Evolutionary conservation across 1,140 invertebrate genomes (phyloP), one percentile per base, ranked within the genome.

Genomic region (Drosophila athabasca): DNA sequence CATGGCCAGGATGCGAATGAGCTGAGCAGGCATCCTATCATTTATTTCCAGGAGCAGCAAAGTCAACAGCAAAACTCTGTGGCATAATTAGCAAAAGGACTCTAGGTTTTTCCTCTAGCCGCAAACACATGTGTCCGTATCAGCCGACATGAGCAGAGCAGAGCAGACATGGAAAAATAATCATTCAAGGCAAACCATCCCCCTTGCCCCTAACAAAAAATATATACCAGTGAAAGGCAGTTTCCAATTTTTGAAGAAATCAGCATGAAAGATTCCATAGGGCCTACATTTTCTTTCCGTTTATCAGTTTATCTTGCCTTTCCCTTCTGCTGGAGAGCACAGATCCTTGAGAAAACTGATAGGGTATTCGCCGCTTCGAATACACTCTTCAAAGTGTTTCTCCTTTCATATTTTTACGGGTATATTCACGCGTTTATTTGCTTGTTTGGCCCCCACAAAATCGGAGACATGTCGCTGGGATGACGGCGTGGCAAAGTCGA

Each of bases 401-500:
- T 52, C 31, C 52, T 31, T 57, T 31, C 51, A 52, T 59, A 49
- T 55, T 35, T 39, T 39, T 39, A 39, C 35, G 35, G 35, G 35
- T 39, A 39, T 39, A 39, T 39, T 39, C 35, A 54, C 53, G 68
- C 73, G 81, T 72, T 59, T 71, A 57, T 26, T 26, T 31, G 53
- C 48, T 41, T 49, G 58, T 26, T 48, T 35, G 35, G 3, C 11
- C 7, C 29, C 3, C 35, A 35, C 6, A 2, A 29, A 44, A 49
- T 22, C 31, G 15, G 24, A 7, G 11, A 7, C 22, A 15, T 13
- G 11, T 13, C 22, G 8, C 8, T 11, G 50, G 15, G 51, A 39
- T 11, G 49, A 58, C 68, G 76, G 77, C 81, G 77, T 80, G 77
- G 76, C 67, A 82, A 79, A 88, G 83, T 88, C 83, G 83, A 88